Percentiles rank a stretch among this genome's conserved stretches.
Evolutionary conservation across 2,113 vertebrate species (phyloP).

Genomic region (Lophotis ruficrista): DNA sequence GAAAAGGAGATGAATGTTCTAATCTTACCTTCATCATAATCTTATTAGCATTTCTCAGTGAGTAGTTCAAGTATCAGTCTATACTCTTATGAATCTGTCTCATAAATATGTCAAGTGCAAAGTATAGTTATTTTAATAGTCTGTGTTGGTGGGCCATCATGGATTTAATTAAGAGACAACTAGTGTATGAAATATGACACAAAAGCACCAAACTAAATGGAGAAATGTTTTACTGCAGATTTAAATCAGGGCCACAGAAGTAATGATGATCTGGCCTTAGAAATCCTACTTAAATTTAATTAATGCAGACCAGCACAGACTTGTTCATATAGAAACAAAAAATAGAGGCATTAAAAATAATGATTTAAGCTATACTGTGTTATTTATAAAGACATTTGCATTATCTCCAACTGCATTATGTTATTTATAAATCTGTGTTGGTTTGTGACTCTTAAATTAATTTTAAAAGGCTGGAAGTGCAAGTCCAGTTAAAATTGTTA

Average conservation of each 20-base stretch:
- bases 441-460: slow-evolving; percentile 64
- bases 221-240: slow-evolving; percentile 82
- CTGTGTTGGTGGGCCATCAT: slow-evolving; percentile 82
- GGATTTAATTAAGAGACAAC: slow-evolving; percentile 87
- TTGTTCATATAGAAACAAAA: slow-evolving; percentile 55
- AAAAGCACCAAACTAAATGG: slow-evolving; percentile 80
- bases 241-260: slow-evolving; percentile 77
- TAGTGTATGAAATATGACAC: slow-evolving; percentile 82
- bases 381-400: slow-evolving; percentile 73
- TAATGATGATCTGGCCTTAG: slow-evolving; percentile 75
- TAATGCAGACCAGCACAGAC: slow-evolving; percentile 72
- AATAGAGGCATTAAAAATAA: slow-evolving; percentile 65
- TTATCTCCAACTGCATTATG: slow-evolving; percentile 69
- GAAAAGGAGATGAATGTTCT: slow-evolving; percentile 73
- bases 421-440: slow-evolving; percentile 71
- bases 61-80: slow-evolving; percentile 81
- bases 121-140: slow-evolving; percentile 85
- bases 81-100: slow-evolving; percentile 78
- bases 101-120: slow-evolving; percentile 84
- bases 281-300: slow-evolving; percentile 78
- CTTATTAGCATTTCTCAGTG: slow-evolving; percentile 81
- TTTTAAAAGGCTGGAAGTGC: slow-evolving; percentile 51
- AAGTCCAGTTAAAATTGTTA: slow-evolving; percentile 53
- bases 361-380: slow-evolving; percentile 70
- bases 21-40: slow-evolving; percentile 83